Percentiles rank a stretch among this genome's conserved stretches.
Evolutionary conservation across 2,888 invertebrate species (phyloP).

Genomic region (Ectemnius continuus): DNA sequence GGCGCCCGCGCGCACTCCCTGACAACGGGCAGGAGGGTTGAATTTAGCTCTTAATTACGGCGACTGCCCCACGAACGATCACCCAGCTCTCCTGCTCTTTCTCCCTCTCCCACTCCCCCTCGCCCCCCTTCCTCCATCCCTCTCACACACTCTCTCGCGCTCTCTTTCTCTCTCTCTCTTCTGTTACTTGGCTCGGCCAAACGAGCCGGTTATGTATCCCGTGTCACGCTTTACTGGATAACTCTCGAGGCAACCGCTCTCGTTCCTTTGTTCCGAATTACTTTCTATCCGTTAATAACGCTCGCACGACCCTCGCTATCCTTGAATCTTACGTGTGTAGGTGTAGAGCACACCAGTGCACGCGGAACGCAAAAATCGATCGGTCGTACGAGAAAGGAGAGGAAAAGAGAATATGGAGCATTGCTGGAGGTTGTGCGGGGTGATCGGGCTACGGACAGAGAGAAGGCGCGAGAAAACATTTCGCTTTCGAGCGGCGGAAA

Average conservation of each 20-base stretch:
- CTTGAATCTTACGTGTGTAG: too few relatives aligned
- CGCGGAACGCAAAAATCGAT: too few relatives aligned
- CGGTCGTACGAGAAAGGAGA: too few relatives aligned
- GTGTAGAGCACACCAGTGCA: too few relatives aligned
- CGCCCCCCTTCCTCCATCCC: too few relatives aligned
- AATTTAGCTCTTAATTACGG: slow-evolving; percentile 63
- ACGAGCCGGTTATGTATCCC: slow-evolving; percentile 32
- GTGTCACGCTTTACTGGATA: slow-evolving; percentile 22
- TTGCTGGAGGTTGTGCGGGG: too few relatives aligned
- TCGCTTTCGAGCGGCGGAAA: slow-evolving; percentile 8
- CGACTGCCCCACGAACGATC: slow-evolving; percentile 50
- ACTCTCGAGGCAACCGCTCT: slow-evolving; percentile 8
- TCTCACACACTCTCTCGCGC: background rate
- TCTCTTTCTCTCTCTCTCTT: background rate
- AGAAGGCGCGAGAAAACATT: slow-evolving; percentile 5
- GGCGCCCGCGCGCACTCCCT: slow-evolving; percentile 21
- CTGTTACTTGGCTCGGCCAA: slow-evolving; percentile 16
- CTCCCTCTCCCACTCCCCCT: background rate
- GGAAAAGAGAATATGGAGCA: too few relatives aligned
- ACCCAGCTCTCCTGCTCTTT: slow-evolving; percentile 40
- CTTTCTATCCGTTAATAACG: background rate
- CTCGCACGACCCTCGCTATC: too few relatives aligned
- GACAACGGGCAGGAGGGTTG: slow-evolving; percentile 55
- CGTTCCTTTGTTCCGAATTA: slow-evolving; percentile 15
- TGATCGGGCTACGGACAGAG: too few relatives aligned